Percentiles rank a stretch among this genome's conserved stretches.
Conservation (phyloP, 2,113 vertebrate genomes). For the Salvelinus sp. region DNA sequence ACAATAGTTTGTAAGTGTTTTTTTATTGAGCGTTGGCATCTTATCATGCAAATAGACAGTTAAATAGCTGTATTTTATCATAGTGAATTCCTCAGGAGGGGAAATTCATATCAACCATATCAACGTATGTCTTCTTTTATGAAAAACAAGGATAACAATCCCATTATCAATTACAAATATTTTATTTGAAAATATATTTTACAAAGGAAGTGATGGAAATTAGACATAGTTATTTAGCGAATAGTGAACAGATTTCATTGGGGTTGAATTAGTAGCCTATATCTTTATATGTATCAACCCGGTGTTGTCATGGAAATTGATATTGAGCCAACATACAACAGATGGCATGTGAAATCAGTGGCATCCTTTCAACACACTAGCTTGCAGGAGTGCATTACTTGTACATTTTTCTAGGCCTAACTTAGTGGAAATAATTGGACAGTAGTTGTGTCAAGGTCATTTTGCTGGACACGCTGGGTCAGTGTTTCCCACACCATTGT, state of each 20-base stretch:
- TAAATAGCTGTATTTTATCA: too few species aligned
- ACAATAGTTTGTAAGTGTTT: too few species aligned
- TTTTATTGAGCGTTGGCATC: too few species aligned
- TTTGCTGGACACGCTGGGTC: background rate
- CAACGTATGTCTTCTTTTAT: too few species aligned
- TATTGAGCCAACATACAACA: conserved; percentile 52
- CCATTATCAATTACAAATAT: background rate
- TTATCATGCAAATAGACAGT: too few species aligned
- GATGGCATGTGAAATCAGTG: conserved; percentile 65
- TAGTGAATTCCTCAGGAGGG: too few species aligned
- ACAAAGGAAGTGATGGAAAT: too few species aligned
- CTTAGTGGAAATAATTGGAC: background rate
- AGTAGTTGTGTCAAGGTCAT: background rate
- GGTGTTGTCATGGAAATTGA: conserved; percentile 62
- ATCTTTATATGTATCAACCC: conserved; percentile 48
- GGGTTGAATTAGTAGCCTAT: conserved; percentile 46
- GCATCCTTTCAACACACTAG: conserved; percentile 47
- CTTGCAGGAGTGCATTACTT: conserved; percentile 30
- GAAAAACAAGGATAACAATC: background rate
- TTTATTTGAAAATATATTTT: background rate
- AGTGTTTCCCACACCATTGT: too few species aligned
- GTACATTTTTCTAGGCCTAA: too few species aligned
- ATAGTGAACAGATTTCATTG: conserved; percentile 49
- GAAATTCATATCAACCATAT: too few species aligned
- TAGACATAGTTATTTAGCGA: background rate